Conservation (phyloP, 2,888 invertebrate genomes). For the Carcina quercana region DNA sequence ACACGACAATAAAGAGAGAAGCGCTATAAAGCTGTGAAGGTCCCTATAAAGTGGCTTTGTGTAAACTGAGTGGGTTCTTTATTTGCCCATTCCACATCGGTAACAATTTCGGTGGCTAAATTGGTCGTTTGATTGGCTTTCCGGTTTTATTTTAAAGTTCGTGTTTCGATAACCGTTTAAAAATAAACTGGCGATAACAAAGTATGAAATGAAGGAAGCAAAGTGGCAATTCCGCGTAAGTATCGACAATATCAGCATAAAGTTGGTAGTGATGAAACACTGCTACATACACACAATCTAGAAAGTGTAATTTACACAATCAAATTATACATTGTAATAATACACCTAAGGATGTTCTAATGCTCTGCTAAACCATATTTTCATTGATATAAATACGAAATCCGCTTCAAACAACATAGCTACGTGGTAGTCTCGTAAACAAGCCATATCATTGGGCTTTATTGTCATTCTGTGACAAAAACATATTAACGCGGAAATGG, state of each 20-base stretch:
- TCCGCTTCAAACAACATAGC: conserved; percentile 26
- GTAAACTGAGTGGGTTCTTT: conserved; percentile 6
- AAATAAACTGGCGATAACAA: conserved; percentile 1
- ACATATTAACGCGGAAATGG: conserved; percentile 4
- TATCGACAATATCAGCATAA: too few relatives aligned
- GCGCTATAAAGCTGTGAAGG: conserved; percentile 5
- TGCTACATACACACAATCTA: too few relatives aligned
- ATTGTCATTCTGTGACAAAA: conserved; percentile 14
- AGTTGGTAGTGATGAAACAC: too few relatives aligned
- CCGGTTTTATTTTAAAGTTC: conserved; percentile 6
- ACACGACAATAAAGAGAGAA: conserved; percentile 1
- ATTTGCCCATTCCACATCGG: conserved; percentile 8
- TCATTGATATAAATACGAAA: conserved; percentile 27
- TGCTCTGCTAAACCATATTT: conserved; percentile 29
- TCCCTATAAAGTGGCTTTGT: conserved; percentile 7
- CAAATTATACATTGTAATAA: too few relatives aligned
- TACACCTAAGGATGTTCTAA: too few relatives aligned
- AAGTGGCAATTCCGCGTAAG: too few relatives aligned
- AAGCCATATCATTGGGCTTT: conserved; percentile 24
- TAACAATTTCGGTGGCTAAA: conserved; percentile 6
- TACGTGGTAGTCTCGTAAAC: conserved; percentile 20
- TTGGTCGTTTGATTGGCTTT: conserved; percentile 6
- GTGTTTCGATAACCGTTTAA: conserved; percentile 1
- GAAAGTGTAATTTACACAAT: too few relatives aligned
- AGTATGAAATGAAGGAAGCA: too few relatives aligned